A percentile compares a stretch with the other conserved stretches of the same genome.
phyloP scores from a whole-genome alignment of 2,113 vertebrate species.

The Brachionichthys hirsutus region DNA sequence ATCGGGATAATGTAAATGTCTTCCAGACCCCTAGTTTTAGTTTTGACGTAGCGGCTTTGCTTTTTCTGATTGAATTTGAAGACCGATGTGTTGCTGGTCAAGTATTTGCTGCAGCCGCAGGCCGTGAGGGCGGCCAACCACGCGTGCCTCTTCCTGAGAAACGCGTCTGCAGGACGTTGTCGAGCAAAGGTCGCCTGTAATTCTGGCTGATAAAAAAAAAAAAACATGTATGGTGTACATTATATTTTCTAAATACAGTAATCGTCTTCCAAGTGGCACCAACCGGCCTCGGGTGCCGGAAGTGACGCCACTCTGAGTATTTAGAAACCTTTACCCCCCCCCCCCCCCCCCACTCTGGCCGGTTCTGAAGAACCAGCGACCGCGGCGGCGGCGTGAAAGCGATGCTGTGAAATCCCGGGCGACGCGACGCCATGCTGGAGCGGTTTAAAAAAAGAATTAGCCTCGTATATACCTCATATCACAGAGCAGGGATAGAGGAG shows the following conservation, averaged over 20 bases:
- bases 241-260: constrained; percentile 67
- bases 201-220: constrained; percentile 34
- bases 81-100: constrained; percentile 57
- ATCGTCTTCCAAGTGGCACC: constrained; percentile 82
- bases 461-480: constrained; percentile 80
- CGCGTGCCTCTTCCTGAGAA: constrained; percentile 56
- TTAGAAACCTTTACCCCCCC: constrained; percentile 35
- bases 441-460: constrained; percentile 37
- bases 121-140: too few species aligned
- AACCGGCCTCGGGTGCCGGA: constrained; percentile 78
- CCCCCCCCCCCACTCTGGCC: too few species aligned
- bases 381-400: constrained; percentile 81
- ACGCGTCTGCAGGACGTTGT: constrained; percentile 47
- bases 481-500: constrained; percentile 73
- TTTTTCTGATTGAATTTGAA: constrained; percentile 58
- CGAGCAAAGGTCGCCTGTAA: constrained; percentile 55
- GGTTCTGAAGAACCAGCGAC: constrained; percentile 73
- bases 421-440: constrained; percentile 37
- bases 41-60: constrained; percentile 56
- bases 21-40: constrained; percentile 69
- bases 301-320: constrained; percentile 63
- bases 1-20: constrained; percentile 72
- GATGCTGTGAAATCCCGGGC: constrained; percentile 58
- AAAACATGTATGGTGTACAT: constrained; percentile 50
- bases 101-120: constrained; percentile 36